Conservation (phyloP, 92 coral and sea anemone species). For the Palythoa heliodiscus region DNA sequence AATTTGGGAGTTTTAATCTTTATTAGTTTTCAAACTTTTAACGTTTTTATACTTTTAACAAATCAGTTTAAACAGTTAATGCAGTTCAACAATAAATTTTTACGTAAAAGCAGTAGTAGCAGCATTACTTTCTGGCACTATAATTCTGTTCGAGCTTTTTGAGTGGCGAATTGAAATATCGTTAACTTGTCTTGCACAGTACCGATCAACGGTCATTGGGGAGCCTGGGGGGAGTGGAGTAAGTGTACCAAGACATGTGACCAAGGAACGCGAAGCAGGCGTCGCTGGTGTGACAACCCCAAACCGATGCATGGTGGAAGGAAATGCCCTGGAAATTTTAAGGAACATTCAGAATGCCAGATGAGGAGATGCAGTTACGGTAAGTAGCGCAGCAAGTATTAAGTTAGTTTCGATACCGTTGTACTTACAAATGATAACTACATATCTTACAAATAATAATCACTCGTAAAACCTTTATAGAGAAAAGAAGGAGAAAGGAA, state of each 20-base stretch:
- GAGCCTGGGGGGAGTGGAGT: constrained; percentile 50
- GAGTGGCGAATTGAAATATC: not conserved
- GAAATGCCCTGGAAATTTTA: constrained; percentile 40
- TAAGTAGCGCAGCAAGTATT: not conserved
- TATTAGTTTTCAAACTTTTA: no score
- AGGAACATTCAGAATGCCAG: constrained; percentile 41
- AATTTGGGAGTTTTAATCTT: no score
- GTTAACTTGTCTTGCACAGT: not conserved
- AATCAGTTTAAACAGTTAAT: no score
- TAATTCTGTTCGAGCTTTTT: not conserved
- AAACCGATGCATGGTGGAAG: constrained; percentile 45
- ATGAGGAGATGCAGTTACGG: constrained; percentile 54
- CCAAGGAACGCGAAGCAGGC: constrained; percentile 44
- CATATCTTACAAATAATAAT: no score
- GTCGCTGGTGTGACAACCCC: constrained; percentile 49
- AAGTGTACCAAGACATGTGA: constrained; percentile 54
- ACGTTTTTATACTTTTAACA: no score
- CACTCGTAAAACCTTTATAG: no score
- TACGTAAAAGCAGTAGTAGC: no score
- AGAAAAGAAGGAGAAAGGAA: no score
- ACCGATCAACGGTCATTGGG: constrained; percentile 54
- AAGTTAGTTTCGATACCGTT: not conserved
- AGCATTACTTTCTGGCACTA: not conserved
- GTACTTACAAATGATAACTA: not conserved
- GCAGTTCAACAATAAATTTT: no score